Conservation (phyloP, 2,888 invertebrate species). For the Morpho helenor region DNA sequence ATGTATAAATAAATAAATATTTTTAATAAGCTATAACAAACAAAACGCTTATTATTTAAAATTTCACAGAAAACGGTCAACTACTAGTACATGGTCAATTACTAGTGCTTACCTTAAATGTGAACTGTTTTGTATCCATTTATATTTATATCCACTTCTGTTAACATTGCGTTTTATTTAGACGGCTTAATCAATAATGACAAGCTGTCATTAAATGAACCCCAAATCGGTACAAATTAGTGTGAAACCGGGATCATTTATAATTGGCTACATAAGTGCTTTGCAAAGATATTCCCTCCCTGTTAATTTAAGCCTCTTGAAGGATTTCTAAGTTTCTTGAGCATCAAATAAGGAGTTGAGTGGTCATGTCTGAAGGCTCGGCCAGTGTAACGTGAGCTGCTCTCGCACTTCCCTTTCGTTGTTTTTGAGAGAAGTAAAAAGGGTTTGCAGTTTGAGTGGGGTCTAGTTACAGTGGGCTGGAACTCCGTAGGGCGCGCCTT, state of each 20-base stretch:
- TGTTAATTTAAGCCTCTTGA: conserved; percentile 30
- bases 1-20: no score
- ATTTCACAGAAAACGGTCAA: no score
- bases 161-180: no score
- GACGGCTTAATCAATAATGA: no score
- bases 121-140: no score
- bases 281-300: conserved; percentile 27
- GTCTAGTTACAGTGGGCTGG: conserved; percentile 40
- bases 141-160: no score
- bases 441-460: conserved; percentile 36
- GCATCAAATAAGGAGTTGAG: conserved; percentile 64
- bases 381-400: conserved; percentile 46
- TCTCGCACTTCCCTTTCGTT: conserved; percentile 36
- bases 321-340: conserved; percentile 34
- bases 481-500: conserved; percentile 51
- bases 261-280: conserved; percentile 26
- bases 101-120: no score
- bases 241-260: conserved; percentile 17
- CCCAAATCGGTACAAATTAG: conserved; percentile 12
- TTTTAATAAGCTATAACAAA: no score
- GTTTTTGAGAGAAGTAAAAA: conserved; percentile 45
- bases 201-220: conserved; percentile 3
- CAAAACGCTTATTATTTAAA: no score
- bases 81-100: no score
- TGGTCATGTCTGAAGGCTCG: conserved; percentile 57